Evolutionary conservation across 2,113 vertebrate genomes (phyloP).

Genomic region (Haemorhous mexicanus): DNA sequence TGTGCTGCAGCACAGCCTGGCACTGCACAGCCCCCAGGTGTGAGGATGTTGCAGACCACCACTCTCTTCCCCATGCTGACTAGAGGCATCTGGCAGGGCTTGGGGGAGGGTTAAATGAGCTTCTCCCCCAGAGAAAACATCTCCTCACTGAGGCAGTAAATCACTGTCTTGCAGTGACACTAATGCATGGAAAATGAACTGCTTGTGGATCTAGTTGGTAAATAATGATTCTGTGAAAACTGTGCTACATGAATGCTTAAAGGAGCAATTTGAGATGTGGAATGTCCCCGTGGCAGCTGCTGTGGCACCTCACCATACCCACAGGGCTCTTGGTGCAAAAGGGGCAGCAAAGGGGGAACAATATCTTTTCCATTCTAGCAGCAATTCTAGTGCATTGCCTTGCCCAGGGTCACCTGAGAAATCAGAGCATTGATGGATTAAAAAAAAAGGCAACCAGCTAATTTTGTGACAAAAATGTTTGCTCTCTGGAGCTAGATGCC

Average conservation of each 20-base stretch:
- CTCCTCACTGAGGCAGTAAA: neutral
- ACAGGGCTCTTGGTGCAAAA: neutral
- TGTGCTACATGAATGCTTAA: neutral
- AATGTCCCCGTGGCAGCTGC: neutral
- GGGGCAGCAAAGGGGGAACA: neutral
- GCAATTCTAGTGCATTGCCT: neutral
- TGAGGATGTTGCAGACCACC: neutral
- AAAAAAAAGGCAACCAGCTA: neutral
- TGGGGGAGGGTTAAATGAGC: neutral
- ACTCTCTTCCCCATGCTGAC: neutral
- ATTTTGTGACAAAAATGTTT: neutral
- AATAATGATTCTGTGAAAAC: neutral
- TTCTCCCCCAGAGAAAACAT: neutral
- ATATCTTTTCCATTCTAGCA: neutral
- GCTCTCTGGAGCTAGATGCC: neutral
- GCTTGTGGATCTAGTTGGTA: neutral
- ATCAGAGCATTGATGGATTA: neutral
- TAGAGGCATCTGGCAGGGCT: neutral
- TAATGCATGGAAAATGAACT: neutral
- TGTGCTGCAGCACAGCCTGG: accelerated
- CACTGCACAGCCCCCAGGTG: accelerated
- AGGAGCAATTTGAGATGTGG: neutral
- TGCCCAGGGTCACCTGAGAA: neutral
- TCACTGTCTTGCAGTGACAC: slow-evolving; percentile 1
- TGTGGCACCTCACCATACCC: neutral